These are phyloP conservation scores for Rhorus exstirpatorius DNA, from an alignment of 2,888 invertebrate genomes.

Conservation along the genomic window DNA sequence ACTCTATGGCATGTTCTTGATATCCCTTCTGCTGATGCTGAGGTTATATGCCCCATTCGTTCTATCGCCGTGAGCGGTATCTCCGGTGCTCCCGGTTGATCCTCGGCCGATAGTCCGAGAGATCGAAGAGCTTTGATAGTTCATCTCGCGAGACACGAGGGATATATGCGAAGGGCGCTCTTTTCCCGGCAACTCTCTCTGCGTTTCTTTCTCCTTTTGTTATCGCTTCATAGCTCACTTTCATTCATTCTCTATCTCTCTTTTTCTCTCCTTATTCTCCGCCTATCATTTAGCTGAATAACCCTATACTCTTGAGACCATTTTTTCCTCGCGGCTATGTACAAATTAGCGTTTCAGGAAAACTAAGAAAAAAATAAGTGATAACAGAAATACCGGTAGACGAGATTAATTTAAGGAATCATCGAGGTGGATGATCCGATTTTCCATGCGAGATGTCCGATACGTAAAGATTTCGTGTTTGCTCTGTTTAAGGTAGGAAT, in stretches of 20 bases:
- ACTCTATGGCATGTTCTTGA: conserved; percentile 42
- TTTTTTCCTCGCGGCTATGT: conserved; percentile 31
- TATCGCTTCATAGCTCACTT: conserved; percentile 25
- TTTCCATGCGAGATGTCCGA: neutral
- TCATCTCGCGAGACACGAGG: conserved; percentile 43
- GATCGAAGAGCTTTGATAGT: conserved; percentile 60
- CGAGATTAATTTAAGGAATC: conserved; percentile 32
- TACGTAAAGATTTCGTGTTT: neutral
- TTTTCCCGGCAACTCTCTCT: neutral
- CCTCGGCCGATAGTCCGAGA: conserved; percentile 31
- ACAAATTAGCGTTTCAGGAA: neutral
- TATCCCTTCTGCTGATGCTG: conserved; percentile 50
- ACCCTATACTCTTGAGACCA: conserved; percentile 2
- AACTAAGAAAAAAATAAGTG: conserved; percentile 22
- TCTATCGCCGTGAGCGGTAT: conserved; percentile 2
- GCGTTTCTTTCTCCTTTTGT: neutral
- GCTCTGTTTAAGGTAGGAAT: neutral
- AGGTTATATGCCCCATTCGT: neutral
- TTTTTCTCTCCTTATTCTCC: neutral
- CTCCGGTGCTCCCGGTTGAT: conserved; percentile 35
- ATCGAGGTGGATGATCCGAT: conserved; percentile 15
- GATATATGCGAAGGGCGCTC: conserved; percentile 34
- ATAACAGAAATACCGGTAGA: neutral
- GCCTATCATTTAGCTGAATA: conserved; percentile 31
- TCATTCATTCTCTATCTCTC: conserved; percentile 20